Conservation (phyloP, 2,888 invertebrate genomes). For the Hirtodrosophila duncani region DNA sequence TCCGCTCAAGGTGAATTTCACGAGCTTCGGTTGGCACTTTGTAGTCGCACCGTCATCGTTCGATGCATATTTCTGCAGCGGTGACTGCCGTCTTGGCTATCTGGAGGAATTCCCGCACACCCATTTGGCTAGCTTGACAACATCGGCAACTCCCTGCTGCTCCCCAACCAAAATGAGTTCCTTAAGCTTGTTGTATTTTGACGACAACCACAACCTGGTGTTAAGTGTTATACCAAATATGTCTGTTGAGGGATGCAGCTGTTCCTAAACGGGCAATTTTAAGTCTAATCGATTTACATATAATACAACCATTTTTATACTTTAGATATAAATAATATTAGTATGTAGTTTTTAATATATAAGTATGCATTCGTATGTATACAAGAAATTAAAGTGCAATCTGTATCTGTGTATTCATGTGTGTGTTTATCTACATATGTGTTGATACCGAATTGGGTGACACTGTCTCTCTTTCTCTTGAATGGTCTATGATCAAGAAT, state of each 20-base stretch:
- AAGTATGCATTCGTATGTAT: conserved; percentile 10
- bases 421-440: too few relatives aligned
- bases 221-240: conserved; percentile 93
- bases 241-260: conserved; percentile 96
- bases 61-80: conserved; percentile 97
- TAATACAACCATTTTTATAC: conserved; percentile 15
- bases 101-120: conserved; percentile 92
- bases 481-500: too few relatives aligned
- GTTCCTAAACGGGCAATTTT: conserved; percentile 82
- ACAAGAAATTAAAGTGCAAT: background rate
- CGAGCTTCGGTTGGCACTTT: conserved; percentile 95
- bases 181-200: conserved; percentile 95
- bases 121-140: conserved; percentile 90
- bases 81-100: conserved; percentile 94
- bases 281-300: background rate
- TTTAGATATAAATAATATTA: conserved; percentile 29
- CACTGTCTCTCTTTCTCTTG: too few relatives aligned
- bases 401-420: too few relatives aligned
- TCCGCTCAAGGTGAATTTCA: conserved; percentile 94
- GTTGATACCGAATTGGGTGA: too few relatives aligned
- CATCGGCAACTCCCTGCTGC: conserved; percentile 93
- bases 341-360: conserved; percentile 6
- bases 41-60: conserved; percentile 97
- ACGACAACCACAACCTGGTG: conserved; percentile 91
- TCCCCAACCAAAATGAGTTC: conserved; percentile 92